phyloP scores from a whole-genome alignment of 1,140 invertebrate species.

The Tetragonula clypearis region DNA sequence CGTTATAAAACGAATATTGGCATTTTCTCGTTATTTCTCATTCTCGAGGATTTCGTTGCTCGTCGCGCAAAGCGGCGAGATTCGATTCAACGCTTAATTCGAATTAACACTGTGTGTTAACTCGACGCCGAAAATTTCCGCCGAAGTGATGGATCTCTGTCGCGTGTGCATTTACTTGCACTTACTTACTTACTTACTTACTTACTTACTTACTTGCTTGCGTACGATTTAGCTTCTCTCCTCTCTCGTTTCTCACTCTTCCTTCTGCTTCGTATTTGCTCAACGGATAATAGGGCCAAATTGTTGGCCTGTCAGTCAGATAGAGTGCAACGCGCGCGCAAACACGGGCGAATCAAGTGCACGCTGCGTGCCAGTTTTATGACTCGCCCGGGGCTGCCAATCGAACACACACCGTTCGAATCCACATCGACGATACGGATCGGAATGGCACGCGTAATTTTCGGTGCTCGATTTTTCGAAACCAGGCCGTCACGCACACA shows the following conservation, averaged over 20 bases:
- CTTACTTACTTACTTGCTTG: background rate
- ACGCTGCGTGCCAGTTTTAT: slow-evolving; percentile 68
- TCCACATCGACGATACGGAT: slow-evolving; percentile 54
- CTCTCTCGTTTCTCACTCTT: slow-evolving; percentile 56
- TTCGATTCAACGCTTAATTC: too few relatives aligned
- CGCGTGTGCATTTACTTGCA: background rate
- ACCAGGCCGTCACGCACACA: slow-evolving; percentile 11
- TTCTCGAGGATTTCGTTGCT: too few relatives aligned
- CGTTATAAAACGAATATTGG: too few relatives aligned
- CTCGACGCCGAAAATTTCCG: too few relatives aligned
- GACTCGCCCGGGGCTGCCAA: slow-evolving; percentile 65
- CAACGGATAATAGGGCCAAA: slow-evolving; percentile 75
- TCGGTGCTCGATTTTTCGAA: slow-evolving; percentile 50
- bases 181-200: background rate
- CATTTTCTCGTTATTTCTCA: too few relatives aligned
- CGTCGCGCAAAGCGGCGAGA: too few relatives aligned
- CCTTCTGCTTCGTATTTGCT: slow-evolving; percentile 68
- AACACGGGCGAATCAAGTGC: slow-evolving; percentile 37
- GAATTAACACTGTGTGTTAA: too few relatives aligned
- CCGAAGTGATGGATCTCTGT: too few relatives aligned
- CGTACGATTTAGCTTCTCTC: slow-evolving; percentile 30
- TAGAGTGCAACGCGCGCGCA: slow-evolving; percentile 44
- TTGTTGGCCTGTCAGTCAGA: slow-evolving; percentile 75
- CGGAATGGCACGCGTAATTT: slow-evolving; percentile 54
- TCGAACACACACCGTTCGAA: slow-evolving; percentile 49